A percentile compares a stretch with the other conserved stretches of the same genome.
phyloP scores from a whole-genome alignment of 2,797 vertebrate species.

The Peromyscus eremicus region DNA sequence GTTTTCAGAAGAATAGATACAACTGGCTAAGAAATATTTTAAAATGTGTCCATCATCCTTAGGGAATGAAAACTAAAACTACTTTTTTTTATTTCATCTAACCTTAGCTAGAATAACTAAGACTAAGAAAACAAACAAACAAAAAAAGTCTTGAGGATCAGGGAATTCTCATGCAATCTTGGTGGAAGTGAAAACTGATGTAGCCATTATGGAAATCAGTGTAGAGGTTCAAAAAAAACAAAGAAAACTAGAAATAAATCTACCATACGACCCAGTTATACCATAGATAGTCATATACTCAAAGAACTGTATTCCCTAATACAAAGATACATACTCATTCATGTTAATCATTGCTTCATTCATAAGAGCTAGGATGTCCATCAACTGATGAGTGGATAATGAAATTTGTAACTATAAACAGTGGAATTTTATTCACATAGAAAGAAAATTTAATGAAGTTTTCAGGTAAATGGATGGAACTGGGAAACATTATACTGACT shows the following conservation, averaged over 20 bases:
- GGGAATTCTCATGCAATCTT: background rate
- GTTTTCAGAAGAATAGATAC: background rate
- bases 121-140: background rate
- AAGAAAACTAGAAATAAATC: background rate
- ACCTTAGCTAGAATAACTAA: background rate
- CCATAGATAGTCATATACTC: background rate
- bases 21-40: background rate
- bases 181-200: background rate
- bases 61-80: background rate
- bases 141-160: background rate
- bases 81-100: background rate
- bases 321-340: background rate
- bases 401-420: background rate
- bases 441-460: background rate
- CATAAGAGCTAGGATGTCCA: background rate
- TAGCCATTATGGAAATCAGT: background rate
- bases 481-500: background rate
- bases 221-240: too few relatives aligned
- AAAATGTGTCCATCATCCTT: background rate
- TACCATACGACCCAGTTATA: background rate
- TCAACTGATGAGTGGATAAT: background rate
- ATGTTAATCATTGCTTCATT: background rate
- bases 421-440: background rate
- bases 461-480: background rate
- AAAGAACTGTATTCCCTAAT: background rate